Conservation (phyloP, 2,113 vertebrate genomes). For the Hemichromis elongatus region DNA sequence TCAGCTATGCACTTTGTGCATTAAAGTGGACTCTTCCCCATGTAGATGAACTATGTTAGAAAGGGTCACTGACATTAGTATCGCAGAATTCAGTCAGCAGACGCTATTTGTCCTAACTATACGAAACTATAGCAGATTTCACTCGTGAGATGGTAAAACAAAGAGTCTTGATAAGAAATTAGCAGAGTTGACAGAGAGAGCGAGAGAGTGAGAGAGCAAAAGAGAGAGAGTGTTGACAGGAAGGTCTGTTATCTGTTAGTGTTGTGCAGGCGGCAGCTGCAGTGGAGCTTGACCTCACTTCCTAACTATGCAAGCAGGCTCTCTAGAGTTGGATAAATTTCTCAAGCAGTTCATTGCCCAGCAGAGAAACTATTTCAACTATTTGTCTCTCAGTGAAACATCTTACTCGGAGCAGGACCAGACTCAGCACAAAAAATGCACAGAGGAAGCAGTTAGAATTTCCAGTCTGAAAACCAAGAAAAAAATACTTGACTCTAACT, state of each 20-base stretch:
- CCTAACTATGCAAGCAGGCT: slow-evolving; percentile 55
- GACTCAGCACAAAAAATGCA: neutral
- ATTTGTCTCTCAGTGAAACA: slow-evolving; percentile 21
- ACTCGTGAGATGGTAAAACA: neutral
- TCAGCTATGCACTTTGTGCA: neutral
- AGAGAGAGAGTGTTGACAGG: slow-evolving; percentile 21
- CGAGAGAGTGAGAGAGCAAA: neutral
- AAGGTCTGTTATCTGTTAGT: slow-evolving; percentile 59
- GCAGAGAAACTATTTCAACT: slow-evolving; percentile 31
- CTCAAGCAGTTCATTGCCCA: slow-evolving; percentile 19
- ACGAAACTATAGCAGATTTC: neutral
- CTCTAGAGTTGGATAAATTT: slow-evolving; percentile 44
- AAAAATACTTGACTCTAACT: accelerated
- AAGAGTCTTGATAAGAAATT: slow-evolving; percentile 3
- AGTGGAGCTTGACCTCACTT: slow-evolving; percentile 57
- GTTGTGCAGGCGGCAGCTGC: slow-evolving; percentile 59
- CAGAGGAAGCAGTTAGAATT: neutral
- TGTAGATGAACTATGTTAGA: neutral
- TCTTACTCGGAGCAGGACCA: neutral
- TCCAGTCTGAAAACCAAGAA: neutral
- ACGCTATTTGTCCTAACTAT: slow-evolving; percentile 14
- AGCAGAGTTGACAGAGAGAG: neutral
- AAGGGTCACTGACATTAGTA: neutral
- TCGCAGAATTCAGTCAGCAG: neutral
- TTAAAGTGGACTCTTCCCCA: neutral